These are phyloP conservation scores for Ciconia maguari DNA, from an alignment of 2,113 vertebrate species.

Conservation along the genomic window DNA sequence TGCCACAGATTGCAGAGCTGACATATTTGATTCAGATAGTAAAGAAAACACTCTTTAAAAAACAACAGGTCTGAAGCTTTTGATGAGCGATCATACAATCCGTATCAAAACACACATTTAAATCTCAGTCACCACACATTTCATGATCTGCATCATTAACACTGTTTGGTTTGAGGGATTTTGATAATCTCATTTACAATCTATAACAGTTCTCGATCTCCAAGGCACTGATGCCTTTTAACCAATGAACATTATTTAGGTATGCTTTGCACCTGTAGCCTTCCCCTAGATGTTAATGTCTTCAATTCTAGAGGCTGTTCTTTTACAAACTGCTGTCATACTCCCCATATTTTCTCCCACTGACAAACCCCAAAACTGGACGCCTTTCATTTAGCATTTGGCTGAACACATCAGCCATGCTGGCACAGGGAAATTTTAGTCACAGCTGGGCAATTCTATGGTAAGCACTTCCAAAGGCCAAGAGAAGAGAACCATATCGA, in stretches of 20 bases:
- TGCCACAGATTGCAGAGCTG: slow-evolving; percentile 32
- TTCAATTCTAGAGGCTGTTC: neutral
- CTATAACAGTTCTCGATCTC: slow-evolving; percentile 6
- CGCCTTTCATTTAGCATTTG: neutral
- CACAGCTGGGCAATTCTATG: neutral
- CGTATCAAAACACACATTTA: slow-evolving; percentile 19
- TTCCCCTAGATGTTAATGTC: neutral
- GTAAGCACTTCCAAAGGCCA: neutral
- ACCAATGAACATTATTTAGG: neutral
- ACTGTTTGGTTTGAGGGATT: slow-evolving; percentile 24
- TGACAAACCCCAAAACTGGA: neutral
- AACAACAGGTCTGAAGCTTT: slow-evolving; percentile 13
- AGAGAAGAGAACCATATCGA: neutral
- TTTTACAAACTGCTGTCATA: neutral
- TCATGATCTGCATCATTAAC: slow-evolving; percentile 33
- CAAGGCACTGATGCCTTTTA: slow-evolving; percentile 6
- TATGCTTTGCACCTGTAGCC: neutral
- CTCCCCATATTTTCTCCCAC: neutral
- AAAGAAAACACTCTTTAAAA: slow-evolving; percentile 32
- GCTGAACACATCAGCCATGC: neutral
- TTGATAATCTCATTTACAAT: slow-evolving; percentile 23
- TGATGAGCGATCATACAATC: slow-evolving; percentile 25
- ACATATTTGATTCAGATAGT: slow-evolving; percentile 19
- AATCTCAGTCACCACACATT: slow-evolving; percentile 28
- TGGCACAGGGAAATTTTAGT: neutral